These are phyloP conservation scores for Crocuta crocuta DNA, from an alignment of 2,113 vertebrate species.

Conservation along the genomic window DNA sequence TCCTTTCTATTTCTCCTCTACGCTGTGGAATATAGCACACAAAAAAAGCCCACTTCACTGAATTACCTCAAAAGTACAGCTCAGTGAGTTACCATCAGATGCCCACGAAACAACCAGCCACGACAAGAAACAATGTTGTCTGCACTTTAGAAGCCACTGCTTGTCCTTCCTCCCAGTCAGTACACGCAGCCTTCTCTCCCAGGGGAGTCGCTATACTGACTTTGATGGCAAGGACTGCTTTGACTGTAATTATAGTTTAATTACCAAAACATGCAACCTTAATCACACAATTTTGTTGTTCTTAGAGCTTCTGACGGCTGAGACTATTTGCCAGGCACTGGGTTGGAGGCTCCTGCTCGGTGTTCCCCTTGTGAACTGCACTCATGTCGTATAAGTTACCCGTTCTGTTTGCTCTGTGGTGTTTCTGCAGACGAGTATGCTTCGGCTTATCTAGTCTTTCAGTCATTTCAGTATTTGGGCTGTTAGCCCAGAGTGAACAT, in stretches of 20 bases:
- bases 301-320: background rate
- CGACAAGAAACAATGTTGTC: background rate
- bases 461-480: background rate
- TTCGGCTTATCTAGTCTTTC: background rate
- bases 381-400: background rate
- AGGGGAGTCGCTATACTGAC: background rate
- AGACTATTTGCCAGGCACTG: background rate
- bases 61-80: background rate
- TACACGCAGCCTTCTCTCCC: fast-evolving
- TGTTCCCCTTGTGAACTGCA: background rate
- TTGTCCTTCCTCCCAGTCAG: background rate
- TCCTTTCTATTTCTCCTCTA: background rate
- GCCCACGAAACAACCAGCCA: background rate
- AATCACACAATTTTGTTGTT: background rate
- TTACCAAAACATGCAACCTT: background rate
- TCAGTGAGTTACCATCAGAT: background rate
- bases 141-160: background rate
- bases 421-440: background rate
- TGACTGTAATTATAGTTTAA: background rate
- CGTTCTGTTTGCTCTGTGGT: background rate
- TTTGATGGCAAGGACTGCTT: background rate
- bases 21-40: background rate
- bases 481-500: background rate
- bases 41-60: background rate
- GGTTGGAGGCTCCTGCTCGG: no score